Percentiles rank a stretch among this genome's conserved stretches.
Conservation (phyloP, 2,888 invertebrate genomes). For the Sinohyriopsis cumingii region DNA sequence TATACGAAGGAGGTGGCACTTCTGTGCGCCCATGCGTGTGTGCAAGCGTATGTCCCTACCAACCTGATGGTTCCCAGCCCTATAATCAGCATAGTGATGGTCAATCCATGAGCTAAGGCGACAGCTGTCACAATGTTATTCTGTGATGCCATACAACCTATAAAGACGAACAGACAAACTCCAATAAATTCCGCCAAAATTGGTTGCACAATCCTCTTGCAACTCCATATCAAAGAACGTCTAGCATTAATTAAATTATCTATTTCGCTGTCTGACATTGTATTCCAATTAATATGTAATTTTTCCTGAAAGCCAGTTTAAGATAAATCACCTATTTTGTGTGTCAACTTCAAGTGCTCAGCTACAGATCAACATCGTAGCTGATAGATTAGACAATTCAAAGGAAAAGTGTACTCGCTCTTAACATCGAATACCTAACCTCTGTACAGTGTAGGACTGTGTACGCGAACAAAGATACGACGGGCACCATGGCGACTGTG, state of each 20-base stretch:
- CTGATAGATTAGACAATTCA: too few relatives aligned
- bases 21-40: too few relatives aligned
- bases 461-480: too few relatives aligned
- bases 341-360: too few relatives aligned
- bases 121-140: constrained; percentile 26
- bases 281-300: not conserved
- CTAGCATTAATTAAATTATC: not conserved
- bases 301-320: too few relatives aligned
- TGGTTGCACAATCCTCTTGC: constrained; percentile 40
- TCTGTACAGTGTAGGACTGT: too few relatives aligned
- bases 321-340: too few relatives aligned
- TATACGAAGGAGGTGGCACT: too few relatives aligned
- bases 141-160: constrained; percentile 44
- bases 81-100: constrained; percentile 55
- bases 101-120: constrained; percentile 60
- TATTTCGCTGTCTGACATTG: not conserved
- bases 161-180: constrained; percentile 59
- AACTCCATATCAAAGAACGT: not conserved
- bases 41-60: not conserved
- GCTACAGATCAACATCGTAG: too few relatives aligned
- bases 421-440: too few relatives aligned
- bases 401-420: too few relatives aligned
- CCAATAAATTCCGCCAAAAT: constrained; percentile 59
- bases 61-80: constrained; percentile 59
- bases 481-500: too few relatives aligned